phyloP scores from a whole-genome alignment of 2,888 invertebrate genomes.

The Lepidochrysops patricia region DNA sequence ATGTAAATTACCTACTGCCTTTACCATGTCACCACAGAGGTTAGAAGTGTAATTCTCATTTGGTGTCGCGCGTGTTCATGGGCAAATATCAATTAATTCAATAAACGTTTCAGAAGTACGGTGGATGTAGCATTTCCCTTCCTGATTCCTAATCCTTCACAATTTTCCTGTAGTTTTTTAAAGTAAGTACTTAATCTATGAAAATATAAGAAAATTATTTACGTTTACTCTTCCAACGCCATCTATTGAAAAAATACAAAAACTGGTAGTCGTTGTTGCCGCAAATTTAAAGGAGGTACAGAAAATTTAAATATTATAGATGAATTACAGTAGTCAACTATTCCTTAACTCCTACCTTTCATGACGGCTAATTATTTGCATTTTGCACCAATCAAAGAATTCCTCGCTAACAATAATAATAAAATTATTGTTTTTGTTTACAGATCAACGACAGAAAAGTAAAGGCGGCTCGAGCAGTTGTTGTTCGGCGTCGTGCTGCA shows the following conservation, averaged over 20 bases:
- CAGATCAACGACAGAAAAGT: slow-evolving; percentile 96
- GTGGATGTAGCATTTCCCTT: slow-evolving; percentile 47
- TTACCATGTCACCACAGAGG: too few relatives aligned
- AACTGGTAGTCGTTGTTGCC: too few relatives aligned
- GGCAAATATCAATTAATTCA: background rate
- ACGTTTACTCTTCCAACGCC: background rate
- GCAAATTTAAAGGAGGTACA: too few relatives aligned
- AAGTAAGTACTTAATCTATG: slow-evolving; percentile 27
- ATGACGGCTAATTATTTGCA: too few relatives aligned
- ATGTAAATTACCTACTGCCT: too few relatives aligned
- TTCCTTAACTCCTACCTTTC: too few relatives aligned
- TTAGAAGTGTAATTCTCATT: too few relatives aligned
- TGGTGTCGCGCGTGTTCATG: too few relatives aligned
- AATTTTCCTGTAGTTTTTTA: slow-evolving; percentile 31
- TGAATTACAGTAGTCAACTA: too few relatives aligned
- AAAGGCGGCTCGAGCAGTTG: slow-evolving; percentile 96
- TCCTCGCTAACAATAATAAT: background rate
- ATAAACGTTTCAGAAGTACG: slow-evolving; percentile 50
- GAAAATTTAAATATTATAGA: too few relatives aligned
- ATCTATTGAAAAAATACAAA: background rate
- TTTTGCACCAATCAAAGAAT: background rate
- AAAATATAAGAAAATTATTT: too few relatives aligned
- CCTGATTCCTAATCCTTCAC: slow-evolving; percentile 33
- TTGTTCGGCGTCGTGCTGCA: slow-evolving; percentile 94
- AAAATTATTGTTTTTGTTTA: slow-evolving; percentile 45